Percentiles rank a stretch among this genome's conserved stretches.
Conservation (phyloP, 2,113 vertebrate genomes). For the Larimichthys polyactis region DNA sequence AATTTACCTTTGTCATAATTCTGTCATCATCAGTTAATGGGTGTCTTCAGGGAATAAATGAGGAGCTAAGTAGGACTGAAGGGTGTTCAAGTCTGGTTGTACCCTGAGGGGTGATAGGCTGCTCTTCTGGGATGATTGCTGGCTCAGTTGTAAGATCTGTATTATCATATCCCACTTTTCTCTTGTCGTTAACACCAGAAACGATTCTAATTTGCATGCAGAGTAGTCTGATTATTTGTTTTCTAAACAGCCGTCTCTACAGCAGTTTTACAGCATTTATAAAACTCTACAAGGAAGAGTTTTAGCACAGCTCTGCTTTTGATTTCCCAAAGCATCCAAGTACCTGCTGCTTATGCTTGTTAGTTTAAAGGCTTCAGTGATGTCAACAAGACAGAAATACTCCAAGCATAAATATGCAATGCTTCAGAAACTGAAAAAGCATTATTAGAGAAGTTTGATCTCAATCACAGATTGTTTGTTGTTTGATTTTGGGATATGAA, state of each 20-base stretch:
- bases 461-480: too few relatives aligned
- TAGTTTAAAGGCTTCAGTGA: conserved; percentile 8
- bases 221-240: conserved; percentile 32
- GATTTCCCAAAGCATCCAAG: conserved; percentile 39
- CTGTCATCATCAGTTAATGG: conserved; percentile 47
- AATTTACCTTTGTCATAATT: conserved; percentile 57
- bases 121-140: conserved; percentile 15
- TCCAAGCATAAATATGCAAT: neutral
- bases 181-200: conserved; percentile 4
- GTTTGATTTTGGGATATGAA: neutral
- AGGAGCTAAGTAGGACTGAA: conserved; percentile 44
- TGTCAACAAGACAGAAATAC: neutral
- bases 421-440: neutral
- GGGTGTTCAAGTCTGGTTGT: neutral
- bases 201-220: conserved; percentile 13
- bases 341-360: conserved; percentile 17
- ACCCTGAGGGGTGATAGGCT: neutral
- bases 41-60: conserved; percentile 39
- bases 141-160: conserved; percentile 3
- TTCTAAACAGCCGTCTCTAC: conserved; percentile 7
- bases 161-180: conserved; percentile 17
- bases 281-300: conserved; percentile 13
- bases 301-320: conserved; percentile 40
- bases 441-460: neutral
- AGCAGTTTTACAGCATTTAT: conserved; percentile 11